These are phyloP conservation scores for Phoxinus dragarum DNA, from an alignment of 2,797 vertebrate species.

Conservation along the genomic window DNA sequence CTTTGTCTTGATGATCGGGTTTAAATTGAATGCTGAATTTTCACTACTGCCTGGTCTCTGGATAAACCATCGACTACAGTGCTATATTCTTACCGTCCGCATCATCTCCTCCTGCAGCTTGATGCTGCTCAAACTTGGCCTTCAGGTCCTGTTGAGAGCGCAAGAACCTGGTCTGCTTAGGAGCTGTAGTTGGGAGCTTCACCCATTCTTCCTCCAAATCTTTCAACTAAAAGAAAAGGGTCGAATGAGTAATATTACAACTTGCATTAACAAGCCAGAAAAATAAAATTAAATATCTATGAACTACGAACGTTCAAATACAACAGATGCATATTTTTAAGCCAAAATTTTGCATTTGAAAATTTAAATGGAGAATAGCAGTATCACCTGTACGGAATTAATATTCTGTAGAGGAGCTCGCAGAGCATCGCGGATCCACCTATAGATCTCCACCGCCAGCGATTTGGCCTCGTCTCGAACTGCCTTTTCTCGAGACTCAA, in stretches of 20 bases:
- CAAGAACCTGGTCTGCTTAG: conserved; percentile 91
- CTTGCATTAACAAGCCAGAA: not conserved
- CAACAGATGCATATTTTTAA: not conserved
- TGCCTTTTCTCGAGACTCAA: conserved; percentile 97
- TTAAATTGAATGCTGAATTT: not conserved
- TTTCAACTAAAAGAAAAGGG: conserved; percentile 82
- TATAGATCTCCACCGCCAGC: conserved; percentile 93
- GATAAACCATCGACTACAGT: not conserved
- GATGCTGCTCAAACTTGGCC: conserved; percentile 94
- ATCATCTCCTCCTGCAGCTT: conserved; percentile 84
- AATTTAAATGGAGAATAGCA: not conserved
- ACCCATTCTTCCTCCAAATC: conserved; percentile 98
- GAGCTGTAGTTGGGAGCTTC: conserved; percentile 85
- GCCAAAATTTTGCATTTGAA: not conserved
- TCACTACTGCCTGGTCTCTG: not conserved
- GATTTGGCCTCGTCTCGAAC: conserved; percentile 96
- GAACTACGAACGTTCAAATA: not conserved
- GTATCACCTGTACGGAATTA: conserved; percentile 91
- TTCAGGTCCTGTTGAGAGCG: conserved; percentile 97
- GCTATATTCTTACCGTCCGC: conserved; percentile 81
- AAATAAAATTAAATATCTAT: not conserved
- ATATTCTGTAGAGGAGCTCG: conserved; percentile 91
- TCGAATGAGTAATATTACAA: not conserved
- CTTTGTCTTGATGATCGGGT: not conserved
- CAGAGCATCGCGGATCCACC: conserved; percentile 95